These are phyloP conservation scores for Lagopus muta DNA, from an alignment of 2,113 vertebrate species.

Conservation along the genomic window DNA sequence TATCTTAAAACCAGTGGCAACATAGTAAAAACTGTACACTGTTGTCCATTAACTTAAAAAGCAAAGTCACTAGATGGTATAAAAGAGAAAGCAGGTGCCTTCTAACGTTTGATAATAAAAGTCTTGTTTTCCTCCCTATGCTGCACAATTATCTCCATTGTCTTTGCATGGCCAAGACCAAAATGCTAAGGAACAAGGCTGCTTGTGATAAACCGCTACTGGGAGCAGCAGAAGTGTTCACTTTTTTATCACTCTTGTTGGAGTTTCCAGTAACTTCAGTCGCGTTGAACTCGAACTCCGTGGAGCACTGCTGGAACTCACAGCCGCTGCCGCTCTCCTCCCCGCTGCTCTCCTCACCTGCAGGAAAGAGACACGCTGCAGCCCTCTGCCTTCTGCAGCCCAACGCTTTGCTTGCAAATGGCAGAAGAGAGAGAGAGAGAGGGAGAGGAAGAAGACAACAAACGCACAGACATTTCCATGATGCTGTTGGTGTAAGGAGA, in stretches of 20 bases:
- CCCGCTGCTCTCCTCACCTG: conserved; percentile 88
- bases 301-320: conserved; percentile 82
- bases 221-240: conserved; percentile 35
- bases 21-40: conserved; percentile 82
- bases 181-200: conserved; percentile 67
- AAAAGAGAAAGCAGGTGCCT: conserved; percentile 81
- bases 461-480: neutral
- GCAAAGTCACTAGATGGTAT: conserved; percentile 82
- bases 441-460: neutral
- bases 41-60: conserved; percentile 84
- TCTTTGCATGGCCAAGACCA: conserved; percentile 77
- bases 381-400: neutral
- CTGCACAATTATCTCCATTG: conserved; percentile 84
- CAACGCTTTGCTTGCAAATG: accelerated
- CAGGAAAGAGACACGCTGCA: neutral
- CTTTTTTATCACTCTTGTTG: conserved; percentile 61
- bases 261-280: conserved; percentile 70
- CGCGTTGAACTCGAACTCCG: conserved; percentile 85
- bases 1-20: conserved; percentile 81
- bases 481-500: no score
- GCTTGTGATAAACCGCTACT: conserved; percentile 51
- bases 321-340: conserved; percentile 94
- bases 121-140: conserved; percentile 36
- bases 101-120: conserved; percentile 74
- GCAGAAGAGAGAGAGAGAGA: neutral